A percentile compares a stretch with the other conserved stretches of the same genome.
Conservation (phyloP, 2,797 vertebrate species). For the Tiaroga cobitis region DNA sequence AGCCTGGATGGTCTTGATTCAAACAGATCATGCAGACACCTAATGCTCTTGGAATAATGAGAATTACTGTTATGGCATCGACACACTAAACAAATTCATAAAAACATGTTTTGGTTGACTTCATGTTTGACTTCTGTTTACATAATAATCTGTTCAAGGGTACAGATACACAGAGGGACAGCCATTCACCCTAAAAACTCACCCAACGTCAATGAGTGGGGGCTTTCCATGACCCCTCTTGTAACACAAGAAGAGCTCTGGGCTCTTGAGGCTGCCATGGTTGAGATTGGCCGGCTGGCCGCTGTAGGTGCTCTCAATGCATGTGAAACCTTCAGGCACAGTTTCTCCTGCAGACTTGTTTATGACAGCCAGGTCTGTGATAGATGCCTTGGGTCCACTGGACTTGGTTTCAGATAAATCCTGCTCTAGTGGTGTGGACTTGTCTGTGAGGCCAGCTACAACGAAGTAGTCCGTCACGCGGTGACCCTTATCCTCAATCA, state of each 20-base stretch:
- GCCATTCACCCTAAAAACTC: constrained; percentile 62
- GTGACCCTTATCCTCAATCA: constrained; percentile 97
- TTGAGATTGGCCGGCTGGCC: constrained; percentile 96
- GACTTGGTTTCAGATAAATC: constrained; percentile 92
- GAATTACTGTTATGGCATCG: not conserved
- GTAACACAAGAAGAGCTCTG: constrained; percentile 96
- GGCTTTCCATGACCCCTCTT: constrained; percentile 89
- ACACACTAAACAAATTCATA: not conserved
- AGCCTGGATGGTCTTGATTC: not conserved
- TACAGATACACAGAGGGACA: not conserved
- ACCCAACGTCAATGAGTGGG: constrained; percentile 95
- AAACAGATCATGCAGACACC: not conserved
- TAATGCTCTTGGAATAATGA: not conserved
- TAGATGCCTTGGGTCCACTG: constrained; percentile 90
- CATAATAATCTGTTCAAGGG: not conserved
- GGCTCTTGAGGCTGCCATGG: constrained; percentile 96
- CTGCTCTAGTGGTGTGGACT: constrained; percentile 89
- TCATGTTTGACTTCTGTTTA: not conserved
- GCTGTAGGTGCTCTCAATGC: constrained; percentile 90
- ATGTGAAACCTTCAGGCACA: constrained; percentile 95
- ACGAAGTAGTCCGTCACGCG: constrained; percentile 99
- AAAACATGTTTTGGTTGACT: not conserved
- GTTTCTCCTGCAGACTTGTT: constrained; percentile 92
- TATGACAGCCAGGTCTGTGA: constrained; percentile 94
- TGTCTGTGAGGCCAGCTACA: constrained; percentile 95